Conservation (phyloP, 2,888 invertebrate genomes). For the Salpingus planirostris region DNA sequence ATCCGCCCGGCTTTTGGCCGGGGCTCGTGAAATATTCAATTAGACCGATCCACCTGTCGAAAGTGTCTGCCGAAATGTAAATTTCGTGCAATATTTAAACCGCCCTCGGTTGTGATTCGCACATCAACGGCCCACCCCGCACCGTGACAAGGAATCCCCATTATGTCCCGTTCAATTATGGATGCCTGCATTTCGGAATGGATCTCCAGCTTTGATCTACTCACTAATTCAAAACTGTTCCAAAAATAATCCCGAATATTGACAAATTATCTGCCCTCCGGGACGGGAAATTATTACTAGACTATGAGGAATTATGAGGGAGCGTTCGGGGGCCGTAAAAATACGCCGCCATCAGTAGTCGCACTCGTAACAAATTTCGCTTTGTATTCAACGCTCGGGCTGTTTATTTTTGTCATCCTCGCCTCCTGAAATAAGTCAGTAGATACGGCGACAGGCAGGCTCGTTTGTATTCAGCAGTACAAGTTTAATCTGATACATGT, state of each 20-base stretch:
- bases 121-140: constrained; percentile 11
- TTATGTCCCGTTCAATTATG: constrained; percentile 34
- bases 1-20: neutral
- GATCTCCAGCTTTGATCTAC: too few relatives aligned
- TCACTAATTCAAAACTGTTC: too few relatives aligned
- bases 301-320: too few relatives aligned
- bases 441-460: constrained; percentile 21
- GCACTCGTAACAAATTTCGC: constrained; percentile 4
- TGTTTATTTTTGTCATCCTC: constrained; percentile 13
- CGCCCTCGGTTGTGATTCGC: constrained; percentile 29
- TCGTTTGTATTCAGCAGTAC: constrained; percentile 33
- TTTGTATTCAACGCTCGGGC: constrained; percentile 9
- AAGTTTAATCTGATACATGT: constrained; percentile 33
- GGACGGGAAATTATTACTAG: too few relatives aligned
- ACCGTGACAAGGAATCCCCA: constrained; percentile 33
- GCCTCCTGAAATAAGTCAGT: constrained; percentile 13
- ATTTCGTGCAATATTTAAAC: constrained; percentile 30
- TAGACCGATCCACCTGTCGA: constrained; percentile 17
- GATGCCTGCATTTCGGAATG: constrained; percentile 25
- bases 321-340: too few relatives aligned
- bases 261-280: too few relatives aligned
- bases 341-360: too few relatives aligned
- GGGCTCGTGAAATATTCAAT: constrained; percentile 5
- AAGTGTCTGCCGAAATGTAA: constrained; percentile 21
- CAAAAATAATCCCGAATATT: too few relatives aligned